Conservation (phyloP, 2,797 vertebrate genomes). For the Sebastes hubbsi region DNA sequence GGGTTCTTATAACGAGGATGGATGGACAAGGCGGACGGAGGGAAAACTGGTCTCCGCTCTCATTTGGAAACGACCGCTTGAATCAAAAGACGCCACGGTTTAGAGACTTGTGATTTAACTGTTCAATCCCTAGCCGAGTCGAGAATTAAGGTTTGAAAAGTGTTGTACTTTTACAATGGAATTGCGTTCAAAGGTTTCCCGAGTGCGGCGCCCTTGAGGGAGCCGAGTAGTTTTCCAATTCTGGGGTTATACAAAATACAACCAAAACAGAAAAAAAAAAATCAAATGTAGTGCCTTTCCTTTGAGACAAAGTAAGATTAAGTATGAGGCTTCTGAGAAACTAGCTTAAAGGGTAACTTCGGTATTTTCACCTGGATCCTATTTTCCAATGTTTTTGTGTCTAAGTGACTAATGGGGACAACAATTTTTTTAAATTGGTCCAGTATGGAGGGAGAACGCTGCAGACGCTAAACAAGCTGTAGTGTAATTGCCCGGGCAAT, state of each 20-base stretch:
- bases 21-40: slow-evolving; percentile 63
- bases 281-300: slow-evolving; percentile 14
- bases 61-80: slow-evolving; percentile 65
- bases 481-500: background rate
- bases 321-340: slow-evolving; percentile 1
- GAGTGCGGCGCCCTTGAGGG: slow-evolving; percentile 43
- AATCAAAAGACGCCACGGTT: slow-evolving; percentile 63
- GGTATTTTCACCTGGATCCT: background rate
- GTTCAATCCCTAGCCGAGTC: slow-evolving; percentile 38
- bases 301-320: slow-evolving; percentile 35
- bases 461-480: background rate
- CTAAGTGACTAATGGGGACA: background rate
- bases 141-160: slow-evolving; percentile 58
- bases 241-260: slow-evolving; percentile 17
- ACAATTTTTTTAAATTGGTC: background rate
- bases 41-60: slow-evolving; percentile 63
- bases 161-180: slow-evolving; percentile 53
- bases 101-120: slow-evolving; percentile 69
- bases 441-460: background rate
- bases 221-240: slow-evolving; percentile 23
- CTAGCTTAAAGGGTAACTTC: background rate
- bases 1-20: slow-evolving; percentile 68
- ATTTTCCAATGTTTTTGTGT: background rate
- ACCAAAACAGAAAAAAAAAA: background rate
- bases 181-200: slow-evolving; percentile 52